Percentiles rank a stretch among this genome's conserved stretches.
Conservation (phyloP, 2,797 vertebrate species). For the Lepidocolaptes lacrymiger region DNA sequence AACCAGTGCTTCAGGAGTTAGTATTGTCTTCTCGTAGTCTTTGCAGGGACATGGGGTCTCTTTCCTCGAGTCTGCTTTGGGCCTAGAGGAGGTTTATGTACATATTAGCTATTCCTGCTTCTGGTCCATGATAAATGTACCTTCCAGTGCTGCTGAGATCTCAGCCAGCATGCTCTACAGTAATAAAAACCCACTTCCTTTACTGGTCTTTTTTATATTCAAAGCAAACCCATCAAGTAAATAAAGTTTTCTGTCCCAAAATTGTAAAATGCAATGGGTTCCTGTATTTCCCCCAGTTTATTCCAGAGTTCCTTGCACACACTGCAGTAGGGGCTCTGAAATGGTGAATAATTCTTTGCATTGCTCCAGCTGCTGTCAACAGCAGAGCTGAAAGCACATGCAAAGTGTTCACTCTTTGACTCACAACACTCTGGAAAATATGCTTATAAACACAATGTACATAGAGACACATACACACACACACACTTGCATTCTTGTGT, state of each 20-base stretch:
- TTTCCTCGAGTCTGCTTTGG: background rate
- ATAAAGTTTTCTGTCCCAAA: background rate
- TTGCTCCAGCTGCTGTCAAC: constrained; percentile 24
- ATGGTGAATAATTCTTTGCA: background rate
- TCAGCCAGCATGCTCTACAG: constrained; percentile 6
- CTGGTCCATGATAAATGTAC: constrained; percentile 1
- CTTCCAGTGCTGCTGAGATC: constrained; percentile 4
- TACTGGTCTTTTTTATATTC: constrained; percentile 22
- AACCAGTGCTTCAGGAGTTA: constrained; percentile 13
- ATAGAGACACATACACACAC: background rate
- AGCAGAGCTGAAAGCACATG: background rate
- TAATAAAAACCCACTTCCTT: constrained; percentile 42
- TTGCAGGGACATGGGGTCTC: background rate
- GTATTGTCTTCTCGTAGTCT: background rate
- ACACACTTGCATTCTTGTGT: background rate
- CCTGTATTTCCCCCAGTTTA: background rate
- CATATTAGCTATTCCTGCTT: background rate
- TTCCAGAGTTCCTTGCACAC: background rate
- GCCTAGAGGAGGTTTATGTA: constrained; percentile 9
- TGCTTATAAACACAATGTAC: background rate
- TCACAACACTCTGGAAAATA: background rate
- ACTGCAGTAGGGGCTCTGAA: background rate
- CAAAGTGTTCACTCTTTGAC: background rate
- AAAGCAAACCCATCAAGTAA: constrained; percentile 1
- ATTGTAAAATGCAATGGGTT: background rate